Conservation (phyloP, 2,113 vertebrate genomes). For the Leucoraja erinaceus region DNA sequence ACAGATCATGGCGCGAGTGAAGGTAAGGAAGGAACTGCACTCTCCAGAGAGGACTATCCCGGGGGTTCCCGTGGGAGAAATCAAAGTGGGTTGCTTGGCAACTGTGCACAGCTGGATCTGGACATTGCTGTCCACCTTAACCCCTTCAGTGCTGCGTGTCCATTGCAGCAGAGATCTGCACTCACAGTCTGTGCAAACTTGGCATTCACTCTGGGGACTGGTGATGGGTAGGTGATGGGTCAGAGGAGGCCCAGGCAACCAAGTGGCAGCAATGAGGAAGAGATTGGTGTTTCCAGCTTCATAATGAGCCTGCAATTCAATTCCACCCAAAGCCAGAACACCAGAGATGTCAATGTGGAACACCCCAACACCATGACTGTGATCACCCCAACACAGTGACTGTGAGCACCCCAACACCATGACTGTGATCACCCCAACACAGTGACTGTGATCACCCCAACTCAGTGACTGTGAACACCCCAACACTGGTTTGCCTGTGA, state of each 20-base stretch:
- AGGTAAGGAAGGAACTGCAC: constrained; percentile 60
- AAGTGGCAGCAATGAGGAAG: background rate
- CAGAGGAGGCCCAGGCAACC: no score
- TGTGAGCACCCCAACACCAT: no score
- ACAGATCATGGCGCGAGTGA: constrained; percentile 63
- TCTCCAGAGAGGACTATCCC: background rate
- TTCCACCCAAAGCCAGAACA: no score
- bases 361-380: no score
- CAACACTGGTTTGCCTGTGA: no score
- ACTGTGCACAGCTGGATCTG: background rate
- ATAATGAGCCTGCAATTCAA: no score
- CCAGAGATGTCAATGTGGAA: no score
- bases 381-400: no score
- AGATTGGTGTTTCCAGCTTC: no score
- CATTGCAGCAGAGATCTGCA: background rate
- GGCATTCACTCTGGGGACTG: background rate
- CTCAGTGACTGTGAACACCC: no score
- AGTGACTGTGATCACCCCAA: no score
- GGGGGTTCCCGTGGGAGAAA: background rate
- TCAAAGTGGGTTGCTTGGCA: background rate
- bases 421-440: no score
- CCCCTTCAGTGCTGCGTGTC: background rate
- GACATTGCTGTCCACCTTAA: background rate
- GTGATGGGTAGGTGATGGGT: background rate
- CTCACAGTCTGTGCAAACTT: background rate